A percentile compares a stretch with the other conserved stretches of the same genome.
phyloP scores from a whole-genome alignment of 2,888 invertebrate genomes.

The Schrankia costaestrigalis region DNA sequence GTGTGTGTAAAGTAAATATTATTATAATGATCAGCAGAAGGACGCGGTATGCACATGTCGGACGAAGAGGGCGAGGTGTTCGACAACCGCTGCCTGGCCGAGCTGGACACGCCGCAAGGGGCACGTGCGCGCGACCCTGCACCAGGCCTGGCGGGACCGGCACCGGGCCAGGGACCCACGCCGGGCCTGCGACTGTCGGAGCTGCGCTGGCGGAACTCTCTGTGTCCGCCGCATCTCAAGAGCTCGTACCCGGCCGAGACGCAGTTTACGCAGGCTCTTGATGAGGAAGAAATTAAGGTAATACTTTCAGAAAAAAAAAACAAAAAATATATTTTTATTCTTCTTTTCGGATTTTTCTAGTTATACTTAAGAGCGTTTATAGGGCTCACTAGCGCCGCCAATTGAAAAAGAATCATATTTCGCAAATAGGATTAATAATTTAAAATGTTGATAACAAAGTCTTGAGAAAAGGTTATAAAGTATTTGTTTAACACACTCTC shows the following conservation, averaged over 20 bases:
- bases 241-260: conserved; percentile 92
- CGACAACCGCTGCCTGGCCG: conserved; percentile 88
- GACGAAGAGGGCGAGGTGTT: conserved; percentile 93
- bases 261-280: conserved; percentile 81
- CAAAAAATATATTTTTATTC: too few relatives aligned
- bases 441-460: too few relatives aligned
- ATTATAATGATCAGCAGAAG: conserved; percentile 34
- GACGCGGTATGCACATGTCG: conserved; percentile 84
- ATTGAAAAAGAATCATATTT: too few relatives aligned
- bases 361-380: too few relatives aligned
- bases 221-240: conserved; percentile 91
- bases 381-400: too few relatives aligned
- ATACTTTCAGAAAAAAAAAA: too few relatives aligned
- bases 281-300: conserved; percentile 72
- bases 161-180: conserved; percentile 6
- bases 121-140: conserved; percentile 12
- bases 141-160: neutral
- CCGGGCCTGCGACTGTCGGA: conserved; percentile 79
- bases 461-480: too few relatives aligned
- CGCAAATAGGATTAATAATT: too few relatives aligned
- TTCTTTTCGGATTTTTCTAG: too few relatives aligned
- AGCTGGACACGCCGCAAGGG: conserved; percentile 80
- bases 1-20: too few relatives aligned
- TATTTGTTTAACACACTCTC: too few relatives aligned
- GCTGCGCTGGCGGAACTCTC: conserved; percentile 88